Base-by-base conservation (phyloP, 2,113 vertebrate genomes). In the Macaca mulatta region DNA sequence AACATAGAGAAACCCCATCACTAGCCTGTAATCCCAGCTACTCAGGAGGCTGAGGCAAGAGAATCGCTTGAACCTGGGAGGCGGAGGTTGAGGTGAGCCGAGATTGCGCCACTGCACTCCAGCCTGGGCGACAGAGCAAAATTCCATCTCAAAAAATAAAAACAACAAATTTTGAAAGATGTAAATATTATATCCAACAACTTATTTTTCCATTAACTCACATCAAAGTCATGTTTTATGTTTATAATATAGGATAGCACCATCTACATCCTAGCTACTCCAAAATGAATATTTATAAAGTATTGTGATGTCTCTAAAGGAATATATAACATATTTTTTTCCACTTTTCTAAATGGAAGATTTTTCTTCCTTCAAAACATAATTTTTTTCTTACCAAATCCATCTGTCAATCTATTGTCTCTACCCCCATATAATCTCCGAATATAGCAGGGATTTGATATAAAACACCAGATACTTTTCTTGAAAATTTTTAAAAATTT, bases 201-300 rank as follows among this genome's bases (percentile, higher is more conserved):
- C 48, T 69, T 88, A 9, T 40, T 93, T 72, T 93, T 40, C 86
- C 92, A 27, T 75, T 95, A 95, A 43, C 77, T 93, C 64, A 69
- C 48, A 55, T 50, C 27, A 90, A 86, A 11, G 45, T 27, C 67
- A 93, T 12, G 22, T 92, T 72, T 82, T 87, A 87, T 12, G 1
- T 78, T 82, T 57, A 35, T 52, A 74, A 85, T 80, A 81, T 38
- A 64, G 35, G 57, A 30, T 30, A 72, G 50, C 25, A 90, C 35
- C 10, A 78, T 43, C 35, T 57, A 79, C 17, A 74, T 40, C 32
- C 89, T 59, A 88, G 43, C 30, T 94, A 78, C 48, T 86, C n/a
- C 67, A 92, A 70, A 75, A 86, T 85, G 30, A 67, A 84, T 55
- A 55, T 75, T 88, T 67, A 61, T 38, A 48, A 55, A 77, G 38